phyloP scores from a whole-genome alignment of 2,797 vertebrate species.

The Sandelia bainsii region DNA sequence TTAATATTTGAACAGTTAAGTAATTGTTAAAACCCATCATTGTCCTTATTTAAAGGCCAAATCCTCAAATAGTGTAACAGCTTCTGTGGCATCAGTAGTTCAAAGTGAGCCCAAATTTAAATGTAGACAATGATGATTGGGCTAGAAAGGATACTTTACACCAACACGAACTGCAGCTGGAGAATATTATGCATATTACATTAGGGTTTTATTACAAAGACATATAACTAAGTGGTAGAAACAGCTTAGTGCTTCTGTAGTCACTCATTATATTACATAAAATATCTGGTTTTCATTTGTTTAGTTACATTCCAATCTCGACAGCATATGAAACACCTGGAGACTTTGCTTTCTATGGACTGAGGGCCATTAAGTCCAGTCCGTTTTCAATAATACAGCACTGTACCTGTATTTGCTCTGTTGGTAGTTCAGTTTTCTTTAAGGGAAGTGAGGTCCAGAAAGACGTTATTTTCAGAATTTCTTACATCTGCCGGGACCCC shows the following conservation, averaged over 20 bases:
- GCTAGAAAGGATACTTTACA: slow-evolving; percentile 10
- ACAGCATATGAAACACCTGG: slow-evolving; percentile 59
- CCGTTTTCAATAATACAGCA: slow-evolving; percentile 24
- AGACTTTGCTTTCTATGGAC: slow-evolving; percentile 15
- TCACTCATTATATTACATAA: slow-evolving; percentile 14
- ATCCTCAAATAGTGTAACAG: background rate
- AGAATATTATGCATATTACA: slow-evolving; percentile 14
- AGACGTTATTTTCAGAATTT: slow-evolving; percentile 24
- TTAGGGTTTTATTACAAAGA: slow-evolving; percentile 15
- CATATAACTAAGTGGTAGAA: slow-evolving; percentile 10
- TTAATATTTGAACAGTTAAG: slow-evolving; percentile 39
- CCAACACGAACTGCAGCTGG: slow-evolving; percentile 23
- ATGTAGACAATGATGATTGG: slow-evolving; percentile 11
- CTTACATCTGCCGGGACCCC: slow-evolving; percentile 33
- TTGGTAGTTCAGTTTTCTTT: slow-evolving; percentile 23
- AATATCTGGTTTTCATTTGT: slow-evolving; percentile 41
- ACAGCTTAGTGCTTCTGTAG: background rate
- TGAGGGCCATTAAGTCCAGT: slow-evolving; percentile 30
- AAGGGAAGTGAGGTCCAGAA: slow-evolving; percentile 24
- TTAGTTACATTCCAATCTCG: slow-evolving; percentile 20
- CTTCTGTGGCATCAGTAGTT: slow-evolving; percentile 4
- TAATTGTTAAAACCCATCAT: slow-evolving; percentile 33
- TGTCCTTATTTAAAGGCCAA: background rate
- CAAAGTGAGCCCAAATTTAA: slow-evolving; percentile 3
- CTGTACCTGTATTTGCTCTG: slow-evolving; percentile 25